Base-by-base conservation (phyloP, 2,888 invertebrate species). In the Melangyna quadrimaculata region DNA sequence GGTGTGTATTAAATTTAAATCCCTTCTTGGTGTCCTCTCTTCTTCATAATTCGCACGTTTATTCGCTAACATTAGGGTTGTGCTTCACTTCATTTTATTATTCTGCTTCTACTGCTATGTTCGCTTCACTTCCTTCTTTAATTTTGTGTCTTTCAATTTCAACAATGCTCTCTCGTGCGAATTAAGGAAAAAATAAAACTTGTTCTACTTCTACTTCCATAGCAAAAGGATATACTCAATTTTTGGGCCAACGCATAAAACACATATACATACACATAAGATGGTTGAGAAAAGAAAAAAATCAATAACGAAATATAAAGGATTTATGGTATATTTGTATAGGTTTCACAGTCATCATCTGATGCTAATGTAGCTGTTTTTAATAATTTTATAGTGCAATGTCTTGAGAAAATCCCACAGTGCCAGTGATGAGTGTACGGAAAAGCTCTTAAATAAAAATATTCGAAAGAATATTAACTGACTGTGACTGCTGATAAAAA, bases 231-330 rank as follows among this genome's bases (percentile, higher is more conserved):
- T 67, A 79, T 65, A 72, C 55, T 48, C 75, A 80, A 32, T 40
- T 77, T 82, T 79, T 84, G 75, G 79, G 72, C 84, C 80, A 84
- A 80, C 75, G 72, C 69, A 84, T 61, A 69, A 72, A 72, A 53
- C 53, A 61, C 71, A 61, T 55, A 65, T 1, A 61, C 61, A 65
- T 1, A 29, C 5, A 37, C 37, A 35, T 19, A 32, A 12, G 5
- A 75, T 59, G 61, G 48, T 57, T 51, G 72, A 10, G 48, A 70
- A 69, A 73, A 59, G 74, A 84, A 63, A 71, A 83, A 84, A 79
- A 84, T 84, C 82, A 79, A 84, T 79, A 53, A 55, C 14, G 40
- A 32, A 43, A 73, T 37, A 29, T 78, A 57, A 75, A 63, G 40
- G 53, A 73, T 63, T 74, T 57, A 61, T 53, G 43, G 37, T 29